Conservation (phyloP, 2,888 invertebrate genomes). For the Watsonalla binaria region DNA sequence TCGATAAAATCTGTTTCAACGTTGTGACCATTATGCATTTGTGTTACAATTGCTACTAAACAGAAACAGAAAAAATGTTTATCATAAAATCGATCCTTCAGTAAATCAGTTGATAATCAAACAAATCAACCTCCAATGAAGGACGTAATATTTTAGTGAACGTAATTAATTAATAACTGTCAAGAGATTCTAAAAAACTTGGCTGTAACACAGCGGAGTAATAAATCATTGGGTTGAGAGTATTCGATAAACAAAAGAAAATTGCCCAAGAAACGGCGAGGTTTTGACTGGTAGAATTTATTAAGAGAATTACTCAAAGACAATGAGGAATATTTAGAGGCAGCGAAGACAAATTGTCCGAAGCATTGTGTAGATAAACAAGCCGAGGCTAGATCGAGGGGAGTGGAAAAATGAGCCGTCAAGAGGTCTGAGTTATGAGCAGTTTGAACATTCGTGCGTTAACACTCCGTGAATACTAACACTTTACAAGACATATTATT, state of each 20-base stretch:
- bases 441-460: slow-evolving; percentile 1
- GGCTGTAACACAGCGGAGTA: slow-evolving; percentile 24
- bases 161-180: slow-evolving; percentile 39
- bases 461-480: slow-evolving; percentile 1
- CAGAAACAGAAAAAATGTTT: neutral
- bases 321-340: slow-evolving; percentile 69
- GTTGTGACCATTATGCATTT: too few species aligned
- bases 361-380: slow-evolving; percentile 64
- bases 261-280: slow-evolving; percentile 44
- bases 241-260: slow-evolving; percentile 59
- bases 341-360: slow-evolving; percentile 64
- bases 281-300: slow-evolving; percentile 67
- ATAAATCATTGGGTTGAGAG: slow-evolving; percentile 50
- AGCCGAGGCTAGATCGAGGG: slow-evolving; percentile 38
- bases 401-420: slow-evolving; percentile 41
- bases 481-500: too few species aligned
- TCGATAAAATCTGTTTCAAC: too few species aligned
- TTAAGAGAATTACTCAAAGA: slow-evolving; percentile 72
- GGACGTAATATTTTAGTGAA: slow-evolving; percentile 26
- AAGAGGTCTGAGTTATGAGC: slow-evolving; percentile 12
- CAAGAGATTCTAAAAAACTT: slow-evolving; percentile 31
- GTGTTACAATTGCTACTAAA: neutral
- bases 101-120: neutral
- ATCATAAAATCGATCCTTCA: neutral
- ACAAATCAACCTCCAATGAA: slow-evolving; percentile 16